Base-by-base conservation (phyloP, 92 coral and sea anemone genomes). In the Meandrina meandrites region DNA sequence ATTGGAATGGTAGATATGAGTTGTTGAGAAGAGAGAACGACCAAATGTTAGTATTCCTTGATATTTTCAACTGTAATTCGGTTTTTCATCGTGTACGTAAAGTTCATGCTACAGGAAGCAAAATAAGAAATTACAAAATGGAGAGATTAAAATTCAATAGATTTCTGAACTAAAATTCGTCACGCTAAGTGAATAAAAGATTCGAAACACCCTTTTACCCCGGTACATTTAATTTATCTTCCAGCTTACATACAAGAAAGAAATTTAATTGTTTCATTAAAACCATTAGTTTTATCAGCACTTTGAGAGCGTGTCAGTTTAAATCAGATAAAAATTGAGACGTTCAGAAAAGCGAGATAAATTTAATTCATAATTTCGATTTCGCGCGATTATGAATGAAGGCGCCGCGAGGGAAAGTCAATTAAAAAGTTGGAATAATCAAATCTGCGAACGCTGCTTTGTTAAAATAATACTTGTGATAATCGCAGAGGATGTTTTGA, bases 241-340 rank as follows among this genome's bases (percentile, higher is more conserved):
- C 35, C 50, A 76, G 54, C 81, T 60, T 67, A 60, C 83, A 76
- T 75, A 70, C 81, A 62, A 64, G 77, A 10, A 60, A n/a, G 74
- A 85, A 85, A 85, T 62, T 62, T 76, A 85, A 85, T 76, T 85
- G 88, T 77, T 85, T 85, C 82, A 85, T 85, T 85, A 85, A 78
- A 76, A 66, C 88, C 88, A 85, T 85, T 85, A 85, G 88, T 76
- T 77, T 76, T 85, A 85, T 85, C 81, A 76, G 88, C 82, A 62
- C 82, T 77, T 62, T 21, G 67, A 85, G 80, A 78, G 50, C 88
- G 88, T 85, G 79, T 40, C 76, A 60, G 57, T 75, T 37, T 30
- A 16, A 18, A 57, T 75, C 81, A 60, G 75, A 76, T 85, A 40
- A 77, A 64, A 74, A 64, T 30, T 85, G 64, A 76, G 57, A 72